Base-by-base conservation (phyloP, 2,113 vertebrate genomes). In the Syngnathoides biaculeatus region DNA sequence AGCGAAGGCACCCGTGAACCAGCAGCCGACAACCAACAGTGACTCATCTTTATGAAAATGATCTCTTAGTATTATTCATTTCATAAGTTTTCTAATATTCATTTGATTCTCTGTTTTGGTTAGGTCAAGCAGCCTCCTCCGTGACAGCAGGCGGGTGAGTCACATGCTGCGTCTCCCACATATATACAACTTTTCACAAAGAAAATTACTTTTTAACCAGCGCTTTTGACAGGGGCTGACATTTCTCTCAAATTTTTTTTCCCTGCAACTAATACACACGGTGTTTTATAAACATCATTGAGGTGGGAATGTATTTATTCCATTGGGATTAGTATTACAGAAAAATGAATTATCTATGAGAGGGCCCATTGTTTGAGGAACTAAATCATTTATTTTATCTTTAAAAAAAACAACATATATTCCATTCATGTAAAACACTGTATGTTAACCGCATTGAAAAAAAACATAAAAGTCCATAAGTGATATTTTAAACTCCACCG, bases 141-240 rank as follows among this genome's bases (percentile, higher is more conserved):
- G 52, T 82, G 85, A 92, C 92, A 71, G 86, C 82, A 1, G 91
- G 90, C 87, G 93, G 96, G 97, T 98, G 82, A 92, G 93, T 84
- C 52, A n/a, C 24, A 40, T 38, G 40, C 3, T 52, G 20, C 20
- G 13, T n/a, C 48, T 52, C 48, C 10, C 48, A 52, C 22, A 9
- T n/a, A 48, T 1, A 35, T 5, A 35, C 6, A 42, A 12, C 40
- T 42, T 42, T 42, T 42, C 12, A 52, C 48, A 52, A 20, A 48
- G 45, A 48, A 48, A 48, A 48, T 22, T 8, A 52, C 20, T 1
- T 50, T 20, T 24, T 22, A 12, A 22, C 6, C 12, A 8, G 4
- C 10, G n/a, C 50, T 22, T 24, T 53, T 22, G 10, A 24, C 19
- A 47, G 17, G 45, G 45, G 15, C 15, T 5, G 1, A 15, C 14